Conservation (phyloP, 2,888 invertebrate species). For the Parascotia fuliginaria region DNA sequence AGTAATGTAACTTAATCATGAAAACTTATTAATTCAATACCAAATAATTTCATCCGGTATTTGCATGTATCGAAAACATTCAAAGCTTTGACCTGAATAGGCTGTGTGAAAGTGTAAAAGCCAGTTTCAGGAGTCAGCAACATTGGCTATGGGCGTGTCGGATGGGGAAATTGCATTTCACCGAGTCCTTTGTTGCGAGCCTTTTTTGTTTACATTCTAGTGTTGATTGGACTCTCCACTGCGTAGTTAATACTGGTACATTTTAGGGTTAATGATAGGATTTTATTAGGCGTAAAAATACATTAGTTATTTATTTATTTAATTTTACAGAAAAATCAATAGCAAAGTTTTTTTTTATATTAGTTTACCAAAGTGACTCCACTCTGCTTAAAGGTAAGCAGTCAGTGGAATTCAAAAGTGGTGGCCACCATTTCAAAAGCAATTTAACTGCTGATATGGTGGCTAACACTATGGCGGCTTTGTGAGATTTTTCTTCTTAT, state of each 20-base stretch:
- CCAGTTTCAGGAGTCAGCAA: constrained; percentile 37
- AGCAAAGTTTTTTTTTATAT: no score
- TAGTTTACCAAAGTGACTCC: no score
- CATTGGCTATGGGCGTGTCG: constrained; percentile 48
- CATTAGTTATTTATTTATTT: no score
- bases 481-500: no score
- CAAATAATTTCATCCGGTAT: background rate
- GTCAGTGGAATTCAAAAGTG: no score
- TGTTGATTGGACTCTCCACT: constrained; percentile 43
- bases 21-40: background rate
- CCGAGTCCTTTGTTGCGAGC: constrained; percentile 53
- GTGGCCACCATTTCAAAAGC: no score
- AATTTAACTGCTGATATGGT: no score
- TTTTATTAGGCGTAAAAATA: no score
- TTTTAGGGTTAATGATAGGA: background rate
- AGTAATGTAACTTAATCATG: no score
- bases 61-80: constrained; percentile 44
- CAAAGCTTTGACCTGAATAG: constrained; percentile 49
- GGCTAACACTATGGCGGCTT: no score
- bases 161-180: constrained; percentile 57
- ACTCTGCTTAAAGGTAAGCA: no score
- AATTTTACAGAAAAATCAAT: no score
- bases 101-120: constrained; percentile 48
- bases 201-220: constrained; percentile 54
- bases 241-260: constrained; percentile 3